These are phyloP conservation scores for Tetramorium simillimum DNA, from an alignment of 1,140 invertebrate species.

Conservation along the genomic window DNA sequence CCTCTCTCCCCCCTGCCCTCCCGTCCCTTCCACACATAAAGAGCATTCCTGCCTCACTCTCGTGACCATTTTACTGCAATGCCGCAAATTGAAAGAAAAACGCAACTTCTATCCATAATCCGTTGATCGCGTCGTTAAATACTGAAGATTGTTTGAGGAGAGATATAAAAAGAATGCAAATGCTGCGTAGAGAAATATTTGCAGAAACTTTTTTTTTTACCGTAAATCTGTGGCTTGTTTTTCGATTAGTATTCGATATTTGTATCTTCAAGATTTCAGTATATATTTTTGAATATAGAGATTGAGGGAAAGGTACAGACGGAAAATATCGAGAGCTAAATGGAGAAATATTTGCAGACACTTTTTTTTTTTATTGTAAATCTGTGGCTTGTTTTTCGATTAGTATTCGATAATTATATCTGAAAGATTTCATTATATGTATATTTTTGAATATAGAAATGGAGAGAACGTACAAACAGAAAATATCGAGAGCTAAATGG, in stretches of 20 bases:
- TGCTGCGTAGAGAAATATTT: background rate
- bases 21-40: background rate
- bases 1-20: too few species aligned
- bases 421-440: too few species aligned
- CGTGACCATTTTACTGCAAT: background rate
- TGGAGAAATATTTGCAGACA: background rate
- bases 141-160: background rate
- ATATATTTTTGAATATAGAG: background rate
- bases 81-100: conserved; percentile 14
- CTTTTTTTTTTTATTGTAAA: background rate
- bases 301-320: background rate
- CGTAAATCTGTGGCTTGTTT: background rate
- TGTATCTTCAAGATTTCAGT: too few species aligned
- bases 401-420: too few species aligned
- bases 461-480: too few species aligned
- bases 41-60: conserved; percentile 2
- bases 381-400: background rate
- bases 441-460: too few species aligned
- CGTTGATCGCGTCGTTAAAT: conserved; percentile 3
- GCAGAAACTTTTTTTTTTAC: background rate
- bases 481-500: too few species aligned
- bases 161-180: background rate
- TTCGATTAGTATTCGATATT: background rate
- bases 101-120: background rate
- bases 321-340: too few species aligned